Conservation (phyloP, 2,888 invertebrate genomes). For the Rhopalosiphum nymphaeae region DNA sequence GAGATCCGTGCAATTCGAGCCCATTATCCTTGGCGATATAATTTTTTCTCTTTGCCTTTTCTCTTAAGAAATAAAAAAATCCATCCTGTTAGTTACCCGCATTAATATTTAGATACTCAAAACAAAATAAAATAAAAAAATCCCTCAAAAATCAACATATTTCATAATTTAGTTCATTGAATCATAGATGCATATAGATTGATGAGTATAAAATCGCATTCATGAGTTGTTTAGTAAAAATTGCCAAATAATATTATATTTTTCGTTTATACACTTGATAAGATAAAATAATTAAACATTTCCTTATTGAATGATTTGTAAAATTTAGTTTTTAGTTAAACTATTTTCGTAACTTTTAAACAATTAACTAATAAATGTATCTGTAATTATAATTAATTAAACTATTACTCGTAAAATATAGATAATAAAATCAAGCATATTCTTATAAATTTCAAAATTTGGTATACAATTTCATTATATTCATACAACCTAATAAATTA, state of each 20-base stretch:
- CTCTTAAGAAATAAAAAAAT: conserved; percentile 23
- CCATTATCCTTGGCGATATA: conserved; percentile 53
- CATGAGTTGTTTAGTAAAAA: neutral
- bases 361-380: neutral
- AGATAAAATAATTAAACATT: neutral
- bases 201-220: neutral
- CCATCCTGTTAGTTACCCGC: conserved; percentile 14
- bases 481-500: neutral
- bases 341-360: neutral
- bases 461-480: neutral
- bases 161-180: neutral
- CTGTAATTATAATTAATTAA: neutral
- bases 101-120: conserved; percentile 18
- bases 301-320: neutral
- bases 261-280: neutral
- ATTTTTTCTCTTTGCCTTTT: conserved; percentile 40
- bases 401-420: neutral
- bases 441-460: neutral
- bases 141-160: neutral
- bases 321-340: neutral
- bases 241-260: neutral
- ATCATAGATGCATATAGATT: neutral
- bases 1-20: conserved; percentile 32
- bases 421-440: neutral
- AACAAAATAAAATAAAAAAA: neutral